A percentile compares a stretch with the other conserved stretches of the same genome.
phyloP scores from a whole-genome alignment of 1,140 invertebrate species.

The Dryas iulia region DNA sequence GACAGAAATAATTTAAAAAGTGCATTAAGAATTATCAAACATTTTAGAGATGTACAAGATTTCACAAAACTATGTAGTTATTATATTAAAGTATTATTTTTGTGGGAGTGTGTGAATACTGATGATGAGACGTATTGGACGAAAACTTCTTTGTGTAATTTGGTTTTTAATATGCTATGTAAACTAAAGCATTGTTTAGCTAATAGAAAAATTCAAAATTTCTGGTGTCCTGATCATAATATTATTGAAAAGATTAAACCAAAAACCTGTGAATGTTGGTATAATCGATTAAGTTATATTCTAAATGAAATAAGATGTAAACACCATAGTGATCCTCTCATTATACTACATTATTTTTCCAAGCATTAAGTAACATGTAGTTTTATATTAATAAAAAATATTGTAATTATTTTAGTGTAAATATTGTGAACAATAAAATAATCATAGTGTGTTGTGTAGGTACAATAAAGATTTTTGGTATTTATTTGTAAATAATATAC shows the following conservation, averaged over 20 bases:
- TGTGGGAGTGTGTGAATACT: slow-evolving; percentile 43
- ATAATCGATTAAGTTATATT: slow-evolving; percentile 40
- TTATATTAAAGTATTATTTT: slow-evolving; percentile 52
- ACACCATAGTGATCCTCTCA: slow-evolving; percentile 26
- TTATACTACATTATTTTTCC: slow-evolving; percentile 43
- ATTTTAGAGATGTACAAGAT: slow-evolving; percentile 47
- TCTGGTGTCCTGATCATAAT: slow-evolving; percentile 50
- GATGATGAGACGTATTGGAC: slow-evolving; percentile 42
- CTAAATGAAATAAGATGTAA: slow-evolving; percentile 42
- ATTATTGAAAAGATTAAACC: slow-evolving; percentile 45
- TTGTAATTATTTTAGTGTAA: too few species aligned
- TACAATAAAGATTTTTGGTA: too few species aligned
- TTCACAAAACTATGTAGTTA: slow-evolving; percentile 52
- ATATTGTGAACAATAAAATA: too few species aligned
- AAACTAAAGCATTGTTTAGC: slow-evolving; percentile 40
- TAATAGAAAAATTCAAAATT: slow-evolving; percentile 41
- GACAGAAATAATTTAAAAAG: slow-evolving; percentile 50
- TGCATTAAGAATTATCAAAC: slow-evolving; percentile 43
- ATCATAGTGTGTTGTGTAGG: too few species aligned
- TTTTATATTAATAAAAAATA: neutral
- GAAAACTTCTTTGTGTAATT: slow-evolving; percentile 38
- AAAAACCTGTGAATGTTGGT: slow-evolving; percentile 45
- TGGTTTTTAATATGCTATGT: slow-evolving; percentile 47
- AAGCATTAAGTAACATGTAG: neutral
- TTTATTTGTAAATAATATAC: too few species aligned